phyloP scores from a whole-genome alignment of 2,888 invertebrate species.

The Eilema griseolum region DNA sequence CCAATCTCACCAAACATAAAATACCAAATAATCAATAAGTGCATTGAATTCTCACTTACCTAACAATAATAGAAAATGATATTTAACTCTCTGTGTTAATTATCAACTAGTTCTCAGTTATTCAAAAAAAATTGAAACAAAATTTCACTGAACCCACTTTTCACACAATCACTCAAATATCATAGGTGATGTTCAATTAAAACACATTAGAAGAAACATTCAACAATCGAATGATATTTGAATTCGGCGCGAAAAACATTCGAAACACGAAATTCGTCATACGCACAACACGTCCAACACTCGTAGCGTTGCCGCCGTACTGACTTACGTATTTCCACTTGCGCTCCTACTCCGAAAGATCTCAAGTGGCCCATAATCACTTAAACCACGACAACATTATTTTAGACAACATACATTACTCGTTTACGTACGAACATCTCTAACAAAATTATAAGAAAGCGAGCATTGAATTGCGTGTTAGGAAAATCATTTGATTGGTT shows the following conservation, averaged over 20 bases:
- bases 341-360: constrained; percentile 35
- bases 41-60: constrained; percentile 49
- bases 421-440: neutral
- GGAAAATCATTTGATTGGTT: constrained; percentile 32
- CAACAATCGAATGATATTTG: constrained; percentile 50
- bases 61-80: constrained; percentile 43
- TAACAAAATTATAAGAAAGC: neutral
- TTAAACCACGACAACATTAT: constrained; percentile 25
- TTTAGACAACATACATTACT: constrained; percentile 51
- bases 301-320: constrained; percentile 71
- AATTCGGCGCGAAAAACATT: constrained; percentile 70
- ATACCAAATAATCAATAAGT: constrained; percentile 9
- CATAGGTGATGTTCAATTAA: constrained; percentile 54
- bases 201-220: constrained; percentile 66
- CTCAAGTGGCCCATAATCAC: constrained; percentile 36
- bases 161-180: constrained; percentile 28
- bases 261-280: constrained; percentile 45
- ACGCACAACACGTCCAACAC: constrained; percentile 59
- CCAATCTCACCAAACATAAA: neutral
- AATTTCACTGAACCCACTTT: constrained; percentile 42
- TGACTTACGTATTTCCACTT: constrained; percentile 60
- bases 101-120: constrained; percentile 40
- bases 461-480: constrained; percentile 41
- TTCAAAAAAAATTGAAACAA: constrained; percentile 17
- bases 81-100: constrained; percentile 20